Base-by-base conservation (phyloP, 2,797 vertebrate genomes). In the Periophthalmus magnuspinnatus region DNA sequence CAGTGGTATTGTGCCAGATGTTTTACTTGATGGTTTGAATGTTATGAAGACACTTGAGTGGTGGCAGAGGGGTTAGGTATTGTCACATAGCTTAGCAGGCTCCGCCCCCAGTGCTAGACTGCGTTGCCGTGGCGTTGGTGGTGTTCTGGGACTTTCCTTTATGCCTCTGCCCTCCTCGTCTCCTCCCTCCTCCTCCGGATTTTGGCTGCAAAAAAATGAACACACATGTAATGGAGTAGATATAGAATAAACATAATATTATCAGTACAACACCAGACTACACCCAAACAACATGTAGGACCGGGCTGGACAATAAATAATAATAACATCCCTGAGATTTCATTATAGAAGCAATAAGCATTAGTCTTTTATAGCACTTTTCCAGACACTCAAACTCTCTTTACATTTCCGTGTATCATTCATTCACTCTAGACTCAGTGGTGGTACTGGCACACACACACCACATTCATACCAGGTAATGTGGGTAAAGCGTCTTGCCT, bases 91-190 rank as follows among this genome's bases (percentile, higher is more conserved):
- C 84, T 91, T 82, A 94, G 74, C 86, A 91, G 70, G 88, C 84
- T 72, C 90, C 93, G n/a, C 70, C 71, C 59, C 86, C 90, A 4
- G 91, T 81, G 8, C 89, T 82, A 19, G 91, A 80, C 21, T 90
- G 81, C 1, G 85, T 71, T 47, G 87, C 82, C 47, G 86, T 84
- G 8, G 88, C 24, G 81, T 72, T 90, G 82, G 66, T 65, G 79
- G 68, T 77, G 85, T 65, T 89, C 78, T 92, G 93, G 78, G 87
- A 84, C 88, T 94, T 94, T 70, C 91, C 90, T 89, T 93, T 94
- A 80, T 94, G 93, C 69, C 93, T 85, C 87, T 94, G 93, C 22
- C 93, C 93, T 0, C 93, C 93, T 71, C 93, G 73, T 86, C 93
- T 88, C 75, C 93, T 86, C 45, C 93, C 91, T 21, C 92, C 91